phyloP scores from a whole-genome alignment of 2,113 vertebrate genomes.

The Ariopsis seemanni region DNA sequence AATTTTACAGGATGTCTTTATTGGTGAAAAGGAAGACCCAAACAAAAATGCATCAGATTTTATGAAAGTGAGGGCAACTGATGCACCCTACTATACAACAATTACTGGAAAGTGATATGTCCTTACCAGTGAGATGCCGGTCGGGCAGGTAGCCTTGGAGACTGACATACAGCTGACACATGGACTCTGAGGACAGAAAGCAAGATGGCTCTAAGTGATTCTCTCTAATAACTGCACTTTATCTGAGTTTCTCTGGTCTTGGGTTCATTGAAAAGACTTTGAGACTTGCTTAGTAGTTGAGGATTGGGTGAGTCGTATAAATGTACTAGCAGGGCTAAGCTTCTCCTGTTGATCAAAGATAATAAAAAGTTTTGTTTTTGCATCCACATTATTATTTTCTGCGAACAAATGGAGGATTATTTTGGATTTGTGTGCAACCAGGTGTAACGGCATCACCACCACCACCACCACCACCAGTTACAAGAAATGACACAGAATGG shows the following conservation, averaged over 20 bases:
- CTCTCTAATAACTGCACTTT: not conserved
- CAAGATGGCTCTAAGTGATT: not conserved
- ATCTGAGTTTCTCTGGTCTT: not conserved
- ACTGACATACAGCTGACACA: slow-evolving; percentile 70
- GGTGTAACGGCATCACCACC: not conserved
- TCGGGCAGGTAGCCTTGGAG: slow-evolving; percentile 63
- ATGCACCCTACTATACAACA: not conserved
- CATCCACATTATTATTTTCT: too few species aligned
- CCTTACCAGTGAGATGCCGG: slow-evolving; percentile 71
- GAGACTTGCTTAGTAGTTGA: not conserved
- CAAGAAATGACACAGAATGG: not conserved
- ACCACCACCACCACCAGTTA: not conserved
- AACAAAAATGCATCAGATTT: too few species aligned
- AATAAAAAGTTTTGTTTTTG: too few species aligned
- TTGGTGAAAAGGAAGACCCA: too few species aligned
- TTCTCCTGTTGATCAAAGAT: not conserved
- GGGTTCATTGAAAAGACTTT: not conserved
- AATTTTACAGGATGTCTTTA: too few species aligned
- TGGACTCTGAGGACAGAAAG: slow-evolving; percentile 62
- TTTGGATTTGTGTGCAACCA: not conserved
- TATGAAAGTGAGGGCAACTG: too few species aligned
- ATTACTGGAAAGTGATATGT: not conserved
- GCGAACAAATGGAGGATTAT: too few species aligned
- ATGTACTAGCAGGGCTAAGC: not conserved
- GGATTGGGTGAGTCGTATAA: not conserved